These are phyloP conservation scores for Butorides virescens DNA, from an alignment of 2,113 vertebrate species.

Conservation along the genomic window DNA sequence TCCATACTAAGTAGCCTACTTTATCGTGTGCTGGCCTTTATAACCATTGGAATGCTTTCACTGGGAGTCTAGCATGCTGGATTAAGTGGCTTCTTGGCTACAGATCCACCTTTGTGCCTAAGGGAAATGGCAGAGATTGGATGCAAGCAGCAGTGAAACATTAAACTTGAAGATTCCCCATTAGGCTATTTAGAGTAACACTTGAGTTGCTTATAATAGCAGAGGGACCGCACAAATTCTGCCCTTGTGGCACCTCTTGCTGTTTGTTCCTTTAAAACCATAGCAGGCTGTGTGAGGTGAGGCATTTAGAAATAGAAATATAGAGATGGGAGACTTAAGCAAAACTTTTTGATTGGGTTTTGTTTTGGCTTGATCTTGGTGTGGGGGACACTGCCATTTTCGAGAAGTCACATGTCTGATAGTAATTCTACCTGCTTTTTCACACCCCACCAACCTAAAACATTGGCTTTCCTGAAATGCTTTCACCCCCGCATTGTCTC, in stretches of 20 bases:
- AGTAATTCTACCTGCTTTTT: conserved; percentile 5
- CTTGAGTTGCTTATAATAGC: conserved; percentile 49
- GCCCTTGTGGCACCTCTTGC: conserved; percentile 5
- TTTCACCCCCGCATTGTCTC: background rate
- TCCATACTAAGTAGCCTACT: background rate
- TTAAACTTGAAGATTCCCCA: conserved; percentile 52
- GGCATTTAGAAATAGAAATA: background rate
- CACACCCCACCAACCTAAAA: background rate
- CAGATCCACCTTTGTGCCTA: conserved; percentile 37
- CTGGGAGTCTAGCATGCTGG: conserved; percentile 23
- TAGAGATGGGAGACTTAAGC: background rate
- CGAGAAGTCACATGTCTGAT: background rate
- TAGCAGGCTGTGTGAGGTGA: background rate
- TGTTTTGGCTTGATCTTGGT: background rate
- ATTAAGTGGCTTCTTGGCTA: conserved; percentile 61
- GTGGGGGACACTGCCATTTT: background rate
- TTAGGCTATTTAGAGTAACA: conserved; percentile 49
- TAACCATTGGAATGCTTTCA: conserved; percentile 30
- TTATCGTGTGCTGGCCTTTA: background rate
- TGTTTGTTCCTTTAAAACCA: background rate
- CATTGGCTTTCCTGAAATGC: background rate
- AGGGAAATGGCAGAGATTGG: conserved; percentile 48
- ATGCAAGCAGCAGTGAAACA: conserved; percentile 39
- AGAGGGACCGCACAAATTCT: conserved; percentile 6
- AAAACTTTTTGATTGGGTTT: background rate